Evolutionary conservation across 2,113 vertebrate genomes (phyloP).

Genomic region (Azemiops feae): DNA sequence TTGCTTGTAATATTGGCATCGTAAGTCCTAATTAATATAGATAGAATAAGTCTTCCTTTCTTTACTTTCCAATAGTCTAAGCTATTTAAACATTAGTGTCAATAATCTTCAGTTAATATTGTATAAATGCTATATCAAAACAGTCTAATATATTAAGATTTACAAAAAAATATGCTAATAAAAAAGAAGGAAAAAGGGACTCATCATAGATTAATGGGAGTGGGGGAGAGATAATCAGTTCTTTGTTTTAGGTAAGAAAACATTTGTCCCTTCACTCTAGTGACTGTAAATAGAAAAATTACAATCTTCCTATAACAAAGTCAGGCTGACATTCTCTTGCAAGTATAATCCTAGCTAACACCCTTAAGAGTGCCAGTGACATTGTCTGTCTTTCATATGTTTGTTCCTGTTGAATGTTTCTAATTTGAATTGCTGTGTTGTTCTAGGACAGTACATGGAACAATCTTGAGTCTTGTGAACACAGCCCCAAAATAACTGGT

Average conservation of each 20-base stretch:
- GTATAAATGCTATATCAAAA: not conserved
- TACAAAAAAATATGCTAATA: not conserved
- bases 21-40: not conserved
- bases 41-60: not conserved
- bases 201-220: not conserved
- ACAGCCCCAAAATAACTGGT: not conserved
- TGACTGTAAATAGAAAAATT: conserved; percentile 56
- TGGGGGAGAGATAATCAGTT: conserved; percentile 9
- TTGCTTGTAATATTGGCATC: not conserved
- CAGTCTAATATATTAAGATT: not conserved
- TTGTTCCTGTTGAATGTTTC: not conserved
- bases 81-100: not conserved
- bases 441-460: not conserved
- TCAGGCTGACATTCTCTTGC: conserved; percentile 17
- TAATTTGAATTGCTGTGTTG: not conserved
- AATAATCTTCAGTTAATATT: not conserved
- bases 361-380: not conserved
- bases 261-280: conserved; percentile 37
- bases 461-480: not conserved
- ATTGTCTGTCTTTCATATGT: conserved; percentile 1
- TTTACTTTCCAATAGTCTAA: not conserved
- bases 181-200: not conserved
- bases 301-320: conserved; percentile 42
- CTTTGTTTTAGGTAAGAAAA: conserved; percentile 32
- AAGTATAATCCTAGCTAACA: conserved; percentile 7